These are phyloP conservation scores for Heliangelus exortis DNA, from an alignment of 2,797 vertebrate genomes.

Conservation along the genomic window DNA sequence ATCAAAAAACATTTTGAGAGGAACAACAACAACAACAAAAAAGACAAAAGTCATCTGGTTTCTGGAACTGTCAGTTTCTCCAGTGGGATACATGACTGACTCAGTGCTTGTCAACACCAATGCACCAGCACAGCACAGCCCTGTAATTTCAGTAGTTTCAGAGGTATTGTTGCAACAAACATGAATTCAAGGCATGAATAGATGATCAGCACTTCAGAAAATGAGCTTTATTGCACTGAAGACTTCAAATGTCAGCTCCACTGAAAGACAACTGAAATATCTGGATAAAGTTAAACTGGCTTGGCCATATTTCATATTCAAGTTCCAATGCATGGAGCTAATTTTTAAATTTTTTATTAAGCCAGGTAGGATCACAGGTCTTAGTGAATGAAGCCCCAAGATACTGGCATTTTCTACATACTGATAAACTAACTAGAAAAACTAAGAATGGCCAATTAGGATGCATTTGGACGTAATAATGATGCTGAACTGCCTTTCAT, in stretches of 20 bases:
- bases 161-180: not conserved
- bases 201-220: not conserved
- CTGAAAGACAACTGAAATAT: not conserved
- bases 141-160: not conserved
- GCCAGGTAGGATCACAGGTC: not conserved
- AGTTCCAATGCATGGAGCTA: not conserved
- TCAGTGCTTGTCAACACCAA: not conserved
- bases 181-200: not conserved
- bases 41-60: not conserved
- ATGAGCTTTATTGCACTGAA: not conserved
- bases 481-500: not conserved
- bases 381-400: not conserved
- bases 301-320: not conserved
- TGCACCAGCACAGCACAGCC: not conserved
- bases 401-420: not conserved
- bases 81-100: not conserved
- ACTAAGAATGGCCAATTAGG: not conserved
- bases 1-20: not conserved
- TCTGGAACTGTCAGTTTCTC: not conserved
- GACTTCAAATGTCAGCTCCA: not conserved
- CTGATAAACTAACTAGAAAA: not conserved
- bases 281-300: not conserved
- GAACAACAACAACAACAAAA: not conserved
- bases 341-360: not conserved
- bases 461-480: not conserved